Evolutionary conservation across 1,140 invertebrate species (phyloP).

Genomic region (Drosophila repletoides): DNA sequence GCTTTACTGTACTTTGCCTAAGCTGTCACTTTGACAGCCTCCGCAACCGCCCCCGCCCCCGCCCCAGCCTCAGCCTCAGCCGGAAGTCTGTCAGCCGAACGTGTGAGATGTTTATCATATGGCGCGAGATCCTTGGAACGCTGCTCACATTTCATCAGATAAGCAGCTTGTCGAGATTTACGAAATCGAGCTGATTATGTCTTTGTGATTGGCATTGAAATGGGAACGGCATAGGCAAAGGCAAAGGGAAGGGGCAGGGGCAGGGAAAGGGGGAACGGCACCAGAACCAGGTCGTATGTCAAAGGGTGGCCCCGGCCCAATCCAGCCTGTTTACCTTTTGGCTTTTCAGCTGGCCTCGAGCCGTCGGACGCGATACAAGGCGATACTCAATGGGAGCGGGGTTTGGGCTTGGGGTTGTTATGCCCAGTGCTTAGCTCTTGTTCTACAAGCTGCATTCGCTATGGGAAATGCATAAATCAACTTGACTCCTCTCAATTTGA

Average conservation of each 20-base stretch:
- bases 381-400: too few relatives aligned
- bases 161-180: constrained; percentile 81
- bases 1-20: constrained; percentile 66
- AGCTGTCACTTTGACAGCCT: constrained; percentile 70
- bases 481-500: constrained; percentile 70
- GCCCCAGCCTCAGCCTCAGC: too few relatives aligned
- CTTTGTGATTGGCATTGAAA: constrained; percentile 35
- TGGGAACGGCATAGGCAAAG: too few relatives aligned
- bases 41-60: too few relatives aligned
- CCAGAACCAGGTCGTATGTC: constrained; percentile 43
- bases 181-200: constrained; percentile 79
- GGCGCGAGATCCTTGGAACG: constrained; percentile 51
- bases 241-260: too few relatives aligned
- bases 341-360: constrained; percentile 39
- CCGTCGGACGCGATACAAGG: not conserved
- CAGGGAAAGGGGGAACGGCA: not conserved
- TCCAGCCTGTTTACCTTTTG: constrained; percentile 70
- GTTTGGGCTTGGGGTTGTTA: constrained; percentile 1
- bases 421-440: constrained; percentile 28
- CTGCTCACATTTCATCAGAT: constrained; percentile 78
- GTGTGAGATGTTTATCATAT: constrained; percentile 73
- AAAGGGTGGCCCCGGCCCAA: constrained; percentile 53
- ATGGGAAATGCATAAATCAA: constrained; percentile 70
- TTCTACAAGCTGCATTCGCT: constrained; percentile 33
- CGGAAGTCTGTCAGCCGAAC: constrained; percentile 47